phyloP scores from a whole-genome alignment of 2,113 vertebrate species.

The Xenus cinereus region DNA sequence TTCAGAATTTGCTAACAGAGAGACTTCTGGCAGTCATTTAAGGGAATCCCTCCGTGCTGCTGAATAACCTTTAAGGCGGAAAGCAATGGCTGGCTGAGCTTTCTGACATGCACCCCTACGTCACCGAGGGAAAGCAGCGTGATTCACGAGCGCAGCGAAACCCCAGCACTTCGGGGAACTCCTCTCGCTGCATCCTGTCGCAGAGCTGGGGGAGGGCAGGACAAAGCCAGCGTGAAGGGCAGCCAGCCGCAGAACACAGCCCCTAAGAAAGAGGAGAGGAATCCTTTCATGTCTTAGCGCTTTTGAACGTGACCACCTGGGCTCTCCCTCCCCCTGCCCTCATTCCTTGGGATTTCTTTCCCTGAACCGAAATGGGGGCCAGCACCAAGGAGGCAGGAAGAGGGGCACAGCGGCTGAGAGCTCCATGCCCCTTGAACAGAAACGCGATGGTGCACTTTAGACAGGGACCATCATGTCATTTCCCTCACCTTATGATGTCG shows the following conservation, averaged over 20 bases:
- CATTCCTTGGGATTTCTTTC: neutral
- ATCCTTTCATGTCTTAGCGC: neutral
- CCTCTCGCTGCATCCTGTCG: neutral
- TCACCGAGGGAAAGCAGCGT: neutral
- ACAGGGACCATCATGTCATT: rapidly evolving
- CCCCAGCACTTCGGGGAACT: neutral
- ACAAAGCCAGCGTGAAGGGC: neutral
- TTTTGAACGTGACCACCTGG: neutral
- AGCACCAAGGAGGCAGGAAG: neutral
- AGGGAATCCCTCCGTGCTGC: neutral
- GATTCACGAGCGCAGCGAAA: neutral
- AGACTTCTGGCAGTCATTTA: neutral
- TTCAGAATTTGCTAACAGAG: neutral
- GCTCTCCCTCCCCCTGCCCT: neutral
- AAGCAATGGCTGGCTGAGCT: conserved; percentile 1
- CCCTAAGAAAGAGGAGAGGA: neutral
- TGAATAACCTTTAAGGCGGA: neutral
- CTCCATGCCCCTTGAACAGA: neutral
- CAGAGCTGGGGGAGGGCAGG: neutral
- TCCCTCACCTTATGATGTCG: neutral
- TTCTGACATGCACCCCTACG: neutral
- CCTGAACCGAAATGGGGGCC: neutral
- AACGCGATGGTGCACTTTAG: rapidly evolving
- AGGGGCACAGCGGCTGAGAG: neutral
- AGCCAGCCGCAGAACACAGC: neutral